Conservation (phyloP, 2,113 vertebrate species). For the Cercopithecus mona region DNA sequence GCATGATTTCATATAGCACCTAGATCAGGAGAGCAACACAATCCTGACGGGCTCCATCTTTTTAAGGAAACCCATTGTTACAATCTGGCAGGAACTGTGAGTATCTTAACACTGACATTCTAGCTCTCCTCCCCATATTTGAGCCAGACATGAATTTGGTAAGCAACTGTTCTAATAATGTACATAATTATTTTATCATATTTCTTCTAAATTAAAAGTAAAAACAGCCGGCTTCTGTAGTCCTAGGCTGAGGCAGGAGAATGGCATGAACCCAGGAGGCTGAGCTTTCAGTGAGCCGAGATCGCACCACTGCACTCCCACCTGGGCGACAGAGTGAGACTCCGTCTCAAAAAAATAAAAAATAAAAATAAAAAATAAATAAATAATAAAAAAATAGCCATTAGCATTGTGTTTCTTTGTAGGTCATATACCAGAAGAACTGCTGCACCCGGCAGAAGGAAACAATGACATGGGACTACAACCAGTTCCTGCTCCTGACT, state of each 20-base stretch:
- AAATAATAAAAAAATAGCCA: too few species aligned
- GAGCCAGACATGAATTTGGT: not conserved
- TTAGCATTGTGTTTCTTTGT: not conserved
- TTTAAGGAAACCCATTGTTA: not conserved
- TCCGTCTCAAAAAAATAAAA: too few species aligned
- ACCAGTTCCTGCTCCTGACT: not conserved
- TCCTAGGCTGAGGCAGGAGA: too few species aligned
- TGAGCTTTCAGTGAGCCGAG: too few species aligned
- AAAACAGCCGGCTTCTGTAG: not conserved
- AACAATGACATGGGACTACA: not conserved
- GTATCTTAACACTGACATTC: fast-evolving
- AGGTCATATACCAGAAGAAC: not conserved
- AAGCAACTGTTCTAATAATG: not conserved
- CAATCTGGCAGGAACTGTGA: not conserved
- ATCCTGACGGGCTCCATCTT: not conserved
- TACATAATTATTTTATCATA: not conserved
- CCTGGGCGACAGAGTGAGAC: too few species aligned
- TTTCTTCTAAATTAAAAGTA: not conserved
- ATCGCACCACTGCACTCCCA: too few species aligned
- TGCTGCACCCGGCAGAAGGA: not conserved
- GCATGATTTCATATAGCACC: not conserved
- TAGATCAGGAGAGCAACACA: not conserved
- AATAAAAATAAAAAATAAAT: too few species aligned
- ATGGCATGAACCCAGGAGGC: too few species aligned
- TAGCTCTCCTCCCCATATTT: not conserved